Base-by-base conservation (phyloP, 2,113 vertebrate species). In the Bothrops jararaca region DNA sequence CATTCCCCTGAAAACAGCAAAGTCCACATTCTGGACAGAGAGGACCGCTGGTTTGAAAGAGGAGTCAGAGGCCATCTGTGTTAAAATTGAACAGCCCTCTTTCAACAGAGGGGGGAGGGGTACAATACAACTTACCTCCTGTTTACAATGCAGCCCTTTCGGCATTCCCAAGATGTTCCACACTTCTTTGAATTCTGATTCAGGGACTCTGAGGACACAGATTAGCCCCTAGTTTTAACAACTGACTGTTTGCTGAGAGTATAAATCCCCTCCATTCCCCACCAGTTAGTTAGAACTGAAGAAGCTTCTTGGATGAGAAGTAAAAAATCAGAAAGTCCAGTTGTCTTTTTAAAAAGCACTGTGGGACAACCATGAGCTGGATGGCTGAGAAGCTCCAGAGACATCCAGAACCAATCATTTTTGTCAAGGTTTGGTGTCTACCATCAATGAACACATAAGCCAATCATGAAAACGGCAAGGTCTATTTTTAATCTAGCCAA, bases 401-500 rank as follows among this genome's bases (percentile, higher is more conserved):
- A 92, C 92, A 92, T 96, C 95, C 90, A 92, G 96, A 95, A 92
- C 93, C 89, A 95, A 34, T 53, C 18, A 45, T 80, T 45, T 52
- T n/a, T 34, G 10, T 20, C 92, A 95, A 95, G 93, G 29, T 45
- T 64, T 92, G 92, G 60, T 88, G 90, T 94, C 64, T 92, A 85
- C 54, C 93, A 91, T 86, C 89, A 91, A 89, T 90, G 96, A 95
- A 95, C 89, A 18, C 12, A 89, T 23, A 23, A 50, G 54, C n/a
- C 3, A 52, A 80, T 53, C 56, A 69, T 53, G 80, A 4, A 89
- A 96, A 90, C 0, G 95, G 94, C 93, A 88, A 56, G 85, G n/a
- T 95, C 95, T 96, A 95, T 96, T 96, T 96, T 93, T 95, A 95
- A 92, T 74, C 56, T 94, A 94, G 80, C 89, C 95, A 69, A 74